Conservation (phyloP, 2,888 invertebrate genomes). For the Eupithecia centaureata region DNA sequence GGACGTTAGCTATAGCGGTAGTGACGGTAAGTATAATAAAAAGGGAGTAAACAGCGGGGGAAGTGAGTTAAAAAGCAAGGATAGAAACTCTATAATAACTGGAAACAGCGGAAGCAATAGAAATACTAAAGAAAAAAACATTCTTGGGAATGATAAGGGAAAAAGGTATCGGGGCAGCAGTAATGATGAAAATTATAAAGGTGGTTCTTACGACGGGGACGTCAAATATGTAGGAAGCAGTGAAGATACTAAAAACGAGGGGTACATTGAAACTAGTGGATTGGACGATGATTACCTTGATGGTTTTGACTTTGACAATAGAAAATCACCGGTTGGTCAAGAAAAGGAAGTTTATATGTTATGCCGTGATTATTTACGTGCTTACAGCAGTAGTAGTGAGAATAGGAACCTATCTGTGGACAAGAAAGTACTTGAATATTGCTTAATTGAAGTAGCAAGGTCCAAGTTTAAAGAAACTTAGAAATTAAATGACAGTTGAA, state of each 20-base stretch:
- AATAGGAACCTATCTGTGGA: neutral
- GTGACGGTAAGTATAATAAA: neutral
- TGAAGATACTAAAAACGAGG: neutral
- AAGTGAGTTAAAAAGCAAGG: neutral
- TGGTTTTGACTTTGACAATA: neutral
- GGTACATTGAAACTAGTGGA: neutral
- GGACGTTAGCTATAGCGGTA: neutral
- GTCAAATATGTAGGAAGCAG: neutral
- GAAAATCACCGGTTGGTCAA: neutral
- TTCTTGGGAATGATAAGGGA: neutral
- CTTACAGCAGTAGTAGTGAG: neutral
- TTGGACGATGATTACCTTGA: neutral
- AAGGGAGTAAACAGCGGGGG: neutral
- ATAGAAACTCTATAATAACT: neutral
- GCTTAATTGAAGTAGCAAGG: neutral
- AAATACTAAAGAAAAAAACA: neutral
- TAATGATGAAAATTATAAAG: neutral
- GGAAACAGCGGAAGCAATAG: neutral
- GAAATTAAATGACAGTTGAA: neutral
- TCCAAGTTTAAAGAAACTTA: neutral
- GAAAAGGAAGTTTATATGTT: neutral
- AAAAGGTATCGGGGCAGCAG: neutral
- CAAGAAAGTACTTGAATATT: neutral
- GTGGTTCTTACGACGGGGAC: neutral
- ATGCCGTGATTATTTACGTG: neutral